Base-by-base conservation (phyloP, 2,797 vertebrate genomes). In the Galagoides demidoff region DNA sequence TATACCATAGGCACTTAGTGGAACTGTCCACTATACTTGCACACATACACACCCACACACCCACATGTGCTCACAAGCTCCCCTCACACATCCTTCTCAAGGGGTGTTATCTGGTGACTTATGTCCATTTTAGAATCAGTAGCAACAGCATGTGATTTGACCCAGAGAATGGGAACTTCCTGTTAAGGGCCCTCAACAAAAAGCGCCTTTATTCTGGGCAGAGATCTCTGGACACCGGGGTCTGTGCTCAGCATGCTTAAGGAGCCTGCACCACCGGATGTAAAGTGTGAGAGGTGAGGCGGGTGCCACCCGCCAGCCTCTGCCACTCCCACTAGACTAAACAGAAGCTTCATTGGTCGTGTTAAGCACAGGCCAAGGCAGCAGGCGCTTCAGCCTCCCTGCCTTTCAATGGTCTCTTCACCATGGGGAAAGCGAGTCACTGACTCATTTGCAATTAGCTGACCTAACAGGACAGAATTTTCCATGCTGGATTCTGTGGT, bases 371-470 rank as follows among this genome's bases (percentile, higher is more conserved):
- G 98, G 97, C 98, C 98, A 97, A 95, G 98, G 98, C 98, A 98
- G 98, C 77, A 97, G 98, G 98, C 98, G 98, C 99, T 99, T 98
- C 98, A 99, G 93, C 99, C 99, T 99, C 99, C 99, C 99, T 98
- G 99, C 99, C 99, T 98, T 99, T 99, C 99, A 99, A 99, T 99
- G 98, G 99, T 98, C 98, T 99, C 99, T 99, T 99, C 99, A 99
- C 98, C 99, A 98, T 92, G 91, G 97, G 98, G 99, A 99, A 99
- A 99, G 99, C 98, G 99, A 99, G 99, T 98, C 98, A 99, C 99
- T 99, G 99, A 99, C 98, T 98, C 98, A 98, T 98, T 98, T 99
- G 99, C 97, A 99, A 99, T 98, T 99, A 99, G 98, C 98, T 99
- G 99, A 99, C 99, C 99, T 98, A 98, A 96, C 77, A 31, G 98